These are phyloP conservation scores for Ascaphus truei DNA, from an alignment of 2,113 vertebrate genomes.

Conservation along the genomic window DNA sequence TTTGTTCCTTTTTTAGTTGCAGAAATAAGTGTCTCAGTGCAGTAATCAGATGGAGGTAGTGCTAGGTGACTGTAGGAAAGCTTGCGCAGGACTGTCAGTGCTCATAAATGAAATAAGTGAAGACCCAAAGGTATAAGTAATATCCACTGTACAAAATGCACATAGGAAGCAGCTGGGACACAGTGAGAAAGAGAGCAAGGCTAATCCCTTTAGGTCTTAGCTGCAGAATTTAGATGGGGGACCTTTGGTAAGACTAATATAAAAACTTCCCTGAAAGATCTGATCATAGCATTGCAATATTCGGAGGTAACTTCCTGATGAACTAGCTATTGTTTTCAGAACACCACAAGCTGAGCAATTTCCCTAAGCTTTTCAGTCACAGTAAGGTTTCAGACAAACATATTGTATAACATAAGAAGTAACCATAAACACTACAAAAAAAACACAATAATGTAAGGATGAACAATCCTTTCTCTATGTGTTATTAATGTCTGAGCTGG, in stretches of 20 bases:
- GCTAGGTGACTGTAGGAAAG: slow-evolving; percentile 28
- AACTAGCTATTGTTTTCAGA: slow-evolving; percentile 15
- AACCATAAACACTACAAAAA: too few relatives aligned
- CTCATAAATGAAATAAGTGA: slow-evolving; percentile 41
- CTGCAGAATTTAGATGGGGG: slow-evolving; percentile 20
- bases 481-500: too few relatives aligned
- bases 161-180: slow-evolving; percentile 35
- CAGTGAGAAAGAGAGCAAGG: slow-evolving; percentile 25
- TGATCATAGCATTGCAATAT: background rate
- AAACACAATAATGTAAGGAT: too few relatives aligned
- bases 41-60: slow-evolving; percentile 50
- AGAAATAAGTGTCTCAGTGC: slow-evolving; percentile 43
- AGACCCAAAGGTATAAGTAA: slow-evolving; percentile 40
- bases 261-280: background rate
- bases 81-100: slow-evolving; percentile 4
- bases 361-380: slow-evolving; percentile 4
- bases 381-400: slow-evolving; percentile 1
- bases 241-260: background rate
- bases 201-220: slow-evolving; percentile 28
- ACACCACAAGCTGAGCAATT: slow-evolving; percentile 1
- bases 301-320: background rate
- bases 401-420: too few relatives aligned
- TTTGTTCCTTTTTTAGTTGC: slow-evolving; percentile 55
- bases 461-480: too few relatives aligned
- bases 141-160: slow-evolving; percentile 40